Evolutionary conservation across 2,113 vertebrate species (phyloP).

Genomic region (Prunella fulvescens): DNA sequence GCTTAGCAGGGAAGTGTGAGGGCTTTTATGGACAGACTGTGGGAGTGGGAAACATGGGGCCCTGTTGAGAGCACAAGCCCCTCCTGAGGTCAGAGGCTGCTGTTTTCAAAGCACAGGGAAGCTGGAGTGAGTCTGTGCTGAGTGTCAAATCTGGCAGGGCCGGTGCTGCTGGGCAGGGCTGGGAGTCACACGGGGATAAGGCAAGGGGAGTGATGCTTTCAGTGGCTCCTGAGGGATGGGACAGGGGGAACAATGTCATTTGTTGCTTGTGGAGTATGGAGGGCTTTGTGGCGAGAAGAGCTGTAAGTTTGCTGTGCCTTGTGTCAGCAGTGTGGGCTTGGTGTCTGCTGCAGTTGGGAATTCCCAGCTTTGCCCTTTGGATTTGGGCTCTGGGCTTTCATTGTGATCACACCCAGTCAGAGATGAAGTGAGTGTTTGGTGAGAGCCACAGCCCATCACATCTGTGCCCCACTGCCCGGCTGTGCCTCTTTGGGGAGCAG

Average conservation of each 20-base stretch:
- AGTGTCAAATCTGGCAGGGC: background rate
- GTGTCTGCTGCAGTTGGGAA: background rate
- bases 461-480: rapidly evolving
- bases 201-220: background rate
- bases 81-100: background rate
- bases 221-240: background rate
- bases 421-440: rapidly evolving
- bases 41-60: background rate
- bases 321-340: rapidly evolving
- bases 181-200: background rate
- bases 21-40: background rate
- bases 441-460: background rate
- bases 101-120: background rate
- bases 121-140: background rate
- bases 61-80: background rate
- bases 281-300: background rate
- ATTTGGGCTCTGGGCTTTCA: background rate
- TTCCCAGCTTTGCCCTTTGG: background rate
- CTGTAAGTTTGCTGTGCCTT: background rate
- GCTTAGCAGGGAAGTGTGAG: rapidly evolving
- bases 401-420: rapidly evolving
- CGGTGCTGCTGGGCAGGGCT: background rate
- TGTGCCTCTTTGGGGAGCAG: rapidly evolving
- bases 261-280: background rate
- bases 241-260: background rate